Conservation (phyloP, 2,113 vertebrate species). For the Athene cunicularia region DNA sequence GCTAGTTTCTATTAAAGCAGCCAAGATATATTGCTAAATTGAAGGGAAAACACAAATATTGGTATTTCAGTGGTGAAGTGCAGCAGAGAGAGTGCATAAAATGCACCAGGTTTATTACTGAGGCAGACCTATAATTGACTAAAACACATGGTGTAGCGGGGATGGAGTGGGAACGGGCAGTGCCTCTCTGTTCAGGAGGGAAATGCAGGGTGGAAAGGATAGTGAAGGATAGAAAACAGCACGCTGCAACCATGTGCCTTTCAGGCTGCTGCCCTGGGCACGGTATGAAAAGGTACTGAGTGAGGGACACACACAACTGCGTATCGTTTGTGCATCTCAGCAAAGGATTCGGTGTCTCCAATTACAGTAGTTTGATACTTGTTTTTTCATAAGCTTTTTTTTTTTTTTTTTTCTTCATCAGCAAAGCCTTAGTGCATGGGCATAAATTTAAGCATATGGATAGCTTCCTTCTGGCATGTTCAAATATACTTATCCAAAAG, state of each 20-base stretch:
- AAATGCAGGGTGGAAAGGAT: neutral
- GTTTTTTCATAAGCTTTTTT: neutral
- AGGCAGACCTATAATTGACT: neutral
- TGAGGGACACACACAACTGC: neutral
- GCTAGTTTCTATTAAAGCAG: neutral
- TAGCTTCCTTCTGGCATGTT: neutral
- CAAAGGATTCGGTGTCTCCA: neutral
- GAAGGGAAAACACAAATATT: neutral
- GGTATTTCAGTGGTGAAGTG: neutral
- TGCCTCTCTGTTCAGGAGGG: neutral
- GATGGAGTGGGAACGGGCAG: neutral
- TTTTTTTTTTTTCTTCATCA: neutral
- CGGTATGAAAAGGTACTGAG: neutral
- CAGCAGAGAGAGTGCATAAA: neutral
- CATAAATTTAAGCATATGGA: neutral
- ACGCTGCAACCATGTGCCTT: rapidly evolving
- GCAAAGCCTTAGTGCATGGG: neutral
- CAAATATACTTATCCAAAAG: neutral
- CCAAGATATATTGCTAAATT: neutral
- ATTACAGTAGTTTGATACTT: neutral
- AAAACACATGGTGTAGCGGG: neutral
- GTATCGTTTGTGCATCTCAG: neutral
- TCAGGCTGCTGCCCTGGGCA: neutral
- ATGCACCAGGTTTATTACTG: neutral
- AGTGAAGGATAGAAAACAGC: neutral